Evolutionary conservation across 2,888 invertebrate genomes (phyloP).

Genomic region (Aphrophora alni): DNA sequence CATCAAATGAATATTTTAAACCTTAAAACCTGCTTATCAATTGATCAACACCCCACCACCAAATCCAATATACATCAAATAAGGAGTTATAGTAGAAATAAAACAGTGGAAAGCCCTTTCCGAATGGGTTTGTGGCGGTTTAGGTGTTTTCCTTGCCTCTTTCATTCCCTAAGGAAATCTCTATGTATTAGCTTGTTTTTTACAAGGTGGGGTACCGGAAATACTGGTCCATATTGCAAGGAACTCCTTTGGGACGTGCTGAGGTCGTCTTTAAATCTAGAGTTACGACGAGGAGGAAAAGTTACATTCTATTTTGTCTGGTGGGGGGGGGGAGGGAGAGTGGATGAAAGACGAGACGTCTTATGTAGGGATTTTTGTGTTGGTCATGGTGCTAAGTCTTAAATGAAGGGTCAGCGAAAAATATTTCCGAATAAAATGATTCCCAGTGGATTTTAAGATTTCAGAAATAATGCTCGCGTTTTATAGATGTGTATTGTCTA

Average conservation of each 20-base stretch:
- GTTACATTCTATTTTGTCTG: conserved; percentile 6
- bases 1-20: neutral
- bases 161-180: neutral
- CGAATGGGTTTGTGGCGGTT: neutral
- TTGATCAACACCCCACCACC: neutral
- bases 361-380: neutral
- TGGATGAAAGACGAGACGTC: neutral
- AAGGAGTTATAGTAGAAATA: conserved; percentile 1
- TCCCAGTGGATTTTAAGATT: neutral
- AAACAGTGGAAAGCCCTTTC: neutral
- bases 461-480: neutral
- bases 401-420: neutral
- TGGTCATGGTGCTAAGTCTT: neutral
- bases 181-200: conserved; percentile 9
- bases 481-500: too few relatives aligned
- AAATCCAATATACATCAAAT: neutral
- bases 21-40: neutral
- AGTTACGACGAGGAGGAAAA: neutral
- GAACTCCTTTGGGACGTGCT: neutral
- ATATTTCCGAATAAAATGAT: neutral
- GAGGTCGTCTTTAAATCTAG: conserved; percentile 9
- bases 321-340: neutral
- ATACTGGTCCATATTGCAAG: neutral
- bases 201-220: neutral
- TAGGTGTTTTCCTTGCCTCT: neutral